phyloP scores from a whole-genome alignment of 2,113 vertebrate genomes.

The Sterna hirundo region DNA sequence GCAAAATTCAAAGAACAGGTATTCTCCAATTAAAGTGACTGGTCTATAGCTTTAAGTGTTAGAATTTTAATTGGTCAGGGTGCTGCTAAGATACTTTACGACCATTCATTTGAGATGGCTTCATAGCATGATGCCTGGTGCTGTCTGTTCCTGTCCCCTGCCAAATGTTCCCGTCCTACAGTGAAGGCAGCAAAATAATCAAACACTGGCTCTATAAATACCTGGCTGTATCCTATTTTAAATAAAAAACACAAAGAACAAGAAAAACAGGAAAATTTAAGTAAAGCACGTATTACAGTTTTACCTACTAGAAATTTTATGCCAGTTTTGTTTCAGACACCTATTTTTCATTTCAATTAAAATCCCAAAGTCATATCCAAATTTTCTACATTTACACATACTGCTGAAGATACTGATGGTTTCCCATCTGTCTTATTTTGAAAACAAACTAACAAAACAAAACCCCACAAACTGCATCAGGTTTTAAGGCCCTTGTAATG shows the following conservation, averaged over 20 bases:
- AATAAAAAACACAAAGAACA: background rate
- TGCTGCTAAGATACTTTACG: background rate
- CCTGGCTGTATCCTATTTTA: background rate
- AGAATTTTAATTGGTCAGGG: background rate
- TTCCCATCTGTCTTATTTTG: background rate
- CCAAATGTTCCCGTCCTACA: background rate
- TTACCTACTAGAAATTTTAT: background rate
- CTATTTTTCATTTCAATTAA: background rate
- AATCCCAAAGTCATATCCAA: background rate
- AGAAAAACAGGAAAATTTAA: background rate
- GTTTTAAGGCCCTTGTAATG: background rate
- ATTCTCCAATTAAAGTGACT: background rate
- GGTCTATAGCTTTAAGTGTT: background rate
- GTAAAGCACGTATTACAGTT: background rate
- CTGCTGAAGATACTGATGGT: background rate
- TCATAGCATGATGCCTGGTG: background rate
- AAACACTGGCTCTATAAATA: background rate
- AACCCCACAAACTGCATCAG: background rate
- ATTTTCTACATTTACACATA: background rate
- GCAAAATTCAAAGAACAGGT: background rate
- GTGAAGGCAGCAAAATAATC: background rate
- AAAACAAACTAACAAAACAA: background rate
- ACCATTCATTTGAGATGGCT: background rate
- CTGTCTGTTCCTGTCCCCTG: background rate
- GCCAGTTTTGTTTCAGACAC: background rate